Percentiles rank a stretch among this genome's conserved stretches.
Evolutionary conservation across 2,113 vertebrate species (phyloP).

Genomic region (Vombatus ursinus): DNA sequence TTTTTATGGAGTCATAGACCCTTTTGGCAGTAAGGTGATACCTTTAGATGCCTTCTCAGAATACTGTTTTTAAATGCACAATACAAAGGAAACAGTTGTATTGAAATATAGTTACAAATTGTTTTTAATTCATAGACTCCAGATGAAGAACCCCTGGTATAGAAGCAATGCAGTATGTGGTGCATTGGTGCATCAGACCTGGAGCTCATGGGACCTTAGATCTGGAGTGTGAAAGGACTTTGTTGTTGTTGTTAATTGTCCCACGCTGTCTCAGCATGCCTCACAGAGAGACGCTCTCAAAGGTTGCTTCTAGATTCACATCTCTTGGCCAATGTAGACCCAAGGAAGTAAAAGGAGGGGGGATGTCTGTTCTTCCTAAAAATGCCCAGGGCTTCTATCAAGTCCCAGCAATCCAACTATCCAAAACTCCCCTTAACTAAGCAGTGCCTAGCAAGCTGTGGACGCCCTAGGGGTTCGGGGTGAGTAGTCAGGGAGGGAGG

Average conservation of each 20-base stretch:
- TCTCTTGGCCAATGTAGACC: neutral
- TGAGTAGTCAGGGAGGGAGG: neutral
- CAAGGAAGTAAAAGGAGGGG: neutral
- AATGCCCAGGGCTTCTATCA: neutral
- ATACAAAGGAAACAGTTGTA: neutral
- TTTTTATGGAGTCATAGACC: too few relatives aligned
- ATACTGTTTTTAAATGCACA: neutral
- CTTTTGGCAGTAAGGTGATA: neutral
- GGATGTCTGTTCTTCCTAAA: neutral
- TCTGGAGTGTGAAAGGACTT: neutral
- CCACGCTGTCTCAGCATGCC: neutral
- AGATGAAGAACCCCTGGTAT: neutral
- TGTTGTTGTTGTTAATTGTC: neutral
- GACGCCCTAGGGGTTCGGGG: neutral
- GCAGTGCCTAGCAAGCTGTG: accelerated
- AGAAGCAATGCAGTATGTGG: too few relatives aligned
- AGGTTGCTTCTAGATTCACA: neutral
- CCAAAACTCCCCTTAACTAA: neutral
- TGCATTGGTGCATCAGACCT: too few relatives aligned
- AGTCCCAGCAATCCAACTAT: neutral
- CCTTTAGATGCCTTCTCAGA: neutral
- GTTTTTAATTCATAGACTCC: neutral
- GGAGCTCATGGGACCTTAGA: too few relatives aligned
- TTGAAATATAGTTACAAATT: neutral
- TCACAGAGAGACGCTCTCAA: neutral